Percentiles rank a stretch among this genome's conserved stretches.
Conservation (phyloP, 2,113 vertebrate genomes). For the Grammomys dolichurus region DNA sequence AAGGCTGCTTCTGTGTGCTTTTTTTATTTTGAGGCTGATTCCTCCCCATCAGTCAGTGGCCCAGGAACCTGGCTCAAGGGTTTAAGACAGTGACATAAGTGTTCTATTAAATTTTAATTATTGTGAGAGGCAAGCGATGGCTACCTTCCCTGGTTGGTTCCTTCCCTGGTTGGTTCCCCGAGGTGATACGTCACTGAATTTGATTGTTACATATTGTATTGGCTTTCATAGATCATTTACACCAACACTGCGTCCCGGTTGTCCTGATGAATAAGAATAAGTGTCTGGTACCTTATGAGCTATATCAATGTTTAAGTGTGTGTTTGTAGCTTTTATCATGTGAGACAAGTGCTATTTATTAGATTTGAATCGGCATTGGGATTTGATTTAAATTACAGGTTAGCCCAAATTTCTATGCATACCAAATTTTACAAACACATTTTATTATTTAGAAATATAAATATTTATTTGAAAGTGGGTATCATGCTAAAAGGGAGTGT, state of each 20-base stretch:
- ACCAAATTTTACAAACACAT: conserved; percentile 29
- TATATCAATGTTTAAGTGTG: background rate
- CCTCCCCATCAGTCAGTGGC: background rate
- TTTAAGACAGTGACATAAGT: background rate
- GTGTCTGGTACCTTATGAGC: conserved; percentile 6
- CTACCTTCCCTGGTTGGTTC: background rate
- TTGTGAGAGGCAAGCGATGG: conserved; percentile 37
- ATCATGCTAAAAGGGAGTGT: conserved; percentile 66
- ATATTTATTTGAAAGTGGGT: conserved; percentile 79
- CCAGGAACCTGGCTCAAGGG: background rate
- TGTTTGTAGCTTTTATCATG: conserved; percentile 19
- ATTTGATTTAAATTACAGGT: conserved; percentile 43
- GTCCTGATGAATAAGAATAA: conserved; percentile 49
- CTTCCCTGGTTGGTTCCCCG: background rate
- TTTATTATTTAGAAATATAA: conserved; percentile 50
- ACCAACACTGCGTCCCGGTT: background rate
- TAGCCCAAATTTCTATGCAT: background rate
- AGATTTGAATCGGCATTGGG: conserved; percentile 28
- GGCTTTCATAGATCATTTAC: conserved; percentile 48
- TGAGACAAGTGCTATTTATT: background rate
- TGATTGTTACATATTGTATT: background rate
- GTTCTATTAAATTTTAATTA: conserved; percentile 7
- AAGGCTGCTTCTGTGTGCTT: background rate
- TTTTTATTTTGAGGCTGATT: conserved; percentile 22
- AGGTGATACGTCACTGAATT: background rate